Evolutionary conservation across 2,888 invertebrate genomes (phyloP), one percentile per base, ranked within the genome.

Genomic region (Pseudococcus longispinus): DNA sequence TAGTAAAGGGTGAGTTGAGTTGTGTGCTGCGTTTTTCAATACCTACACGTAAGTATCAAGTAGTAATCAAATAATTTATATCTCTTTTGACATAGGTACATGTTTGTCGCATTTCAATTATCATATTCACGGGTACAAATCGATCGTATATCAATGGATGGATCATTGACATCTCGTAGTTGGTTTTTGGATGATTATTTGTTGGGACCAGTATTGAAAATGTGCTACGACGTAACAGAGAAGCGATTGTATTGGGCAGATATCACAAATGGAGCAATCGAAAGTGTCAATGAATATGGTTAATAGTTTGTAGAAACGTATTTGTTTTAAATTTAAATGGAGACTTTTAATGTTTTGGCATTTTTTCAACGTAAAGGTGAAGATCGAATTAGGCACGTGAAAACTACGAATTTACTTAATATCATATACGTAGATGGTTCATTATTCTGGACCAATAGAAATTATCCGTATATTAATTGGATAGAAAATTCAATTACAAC

Each of bases 71-170:
- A 37, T 37, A 4, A 37, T 37, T 4, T 5, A 37, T 1, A 37
- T 37, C 9, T 89, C 85, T 88, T 90, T 90, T n/a, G 89, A 6
- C 37, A 37, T 2, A 94, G 94, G 83, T 92, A 92, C 83, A 93
- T 95, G 93, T 93, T 94, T 89, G 91, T 95, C 1, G 94, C 94
- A 0, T 90, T 55, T 89, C 90, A 86, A 87, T 88, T 80, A 88
- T 89, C 29, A 86, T 89, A 80, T 88, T 88, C 84, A 42, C 89
- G 87, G 5, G 90, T 90, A 20, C 93, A 94, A 88, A 94, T 97
- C 44, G 94, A 95, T 90, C 93, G 93, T 87, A 91, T 95, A 88
- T 91, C 93, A 0, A 92, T 96, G 91, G 94, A 94, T 89, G 96
- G 96, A 0, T 90, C 91, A 0, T 92, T 18, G 80, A 89, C 86